These are phyloP conservation scores for Pangasius larnaudii DNA, from an alignment of 2,797 vertebrate genomes.

Conservation along the genomic window DNA sequence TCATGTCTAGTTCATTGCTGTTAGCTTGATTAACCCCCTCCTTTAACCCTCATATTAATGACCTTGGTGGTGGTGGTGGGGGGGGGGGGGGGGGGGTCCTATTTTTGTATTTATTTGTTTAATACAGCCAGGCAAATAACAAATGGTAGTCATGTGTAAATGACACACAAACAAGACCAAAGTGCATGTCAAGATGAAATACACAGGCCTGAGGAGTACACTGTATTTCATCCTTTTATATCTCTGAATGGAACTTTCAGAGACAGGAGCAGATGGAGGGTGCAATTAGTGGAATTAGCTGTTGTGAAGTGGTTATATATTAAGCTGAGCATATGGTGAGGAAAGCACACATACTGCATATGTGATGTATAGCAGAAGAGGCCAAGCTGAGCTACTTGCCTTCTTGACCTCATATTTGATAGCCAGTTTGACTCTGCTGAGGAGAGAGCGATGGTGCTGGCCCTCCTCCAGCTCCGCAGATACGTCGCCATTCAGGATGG, in stretches of 20 bases:
- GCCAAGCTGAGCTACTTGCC: constrained; percentile 66
- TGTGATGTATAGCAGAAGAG: background rate
- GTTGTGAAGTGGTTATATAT: background rate
- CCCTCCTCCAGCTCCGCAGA: constrained; percentile 75
- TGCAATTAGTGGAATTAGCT: constrained; percentile 18
- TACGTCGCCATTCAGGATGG: constrained; percentile 86
- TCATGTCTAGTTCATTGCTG: constrained; percentile 34
- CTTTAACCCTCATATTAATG: constrained; percentile 9
- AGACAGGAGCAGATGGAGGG: constrained; percentile 4
- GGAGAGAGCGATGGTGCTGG: constrained; percentile 76
- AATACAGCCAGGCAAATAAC: background rate
- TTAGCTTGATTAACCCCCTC: constrained; percentile 50
- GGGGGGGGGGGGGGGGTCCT: background rate
- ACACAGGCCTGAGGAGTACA: background rate
- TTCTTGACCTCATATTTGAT: constrained; percentile 92
- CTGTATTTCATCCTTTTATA: constrained; percentile 5
- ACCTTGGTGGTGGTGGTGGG: no score
- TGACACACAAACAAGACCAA: background rate
- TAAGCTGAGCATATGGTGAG: background rate
- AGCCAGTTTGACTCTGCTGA: constrained; percentile 86
- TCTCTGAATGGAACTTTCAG: background rate
- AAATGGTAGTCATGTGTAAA: constrained; percentile 9
- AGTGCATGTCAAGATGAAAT: background rate
- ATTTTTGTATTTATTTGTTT: background rate
- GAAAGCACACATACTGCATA: background rate